Evolutionary conservation across 2,113 vertebrate species (phyloP).

Genomic region (Abramis brama): DNA sequence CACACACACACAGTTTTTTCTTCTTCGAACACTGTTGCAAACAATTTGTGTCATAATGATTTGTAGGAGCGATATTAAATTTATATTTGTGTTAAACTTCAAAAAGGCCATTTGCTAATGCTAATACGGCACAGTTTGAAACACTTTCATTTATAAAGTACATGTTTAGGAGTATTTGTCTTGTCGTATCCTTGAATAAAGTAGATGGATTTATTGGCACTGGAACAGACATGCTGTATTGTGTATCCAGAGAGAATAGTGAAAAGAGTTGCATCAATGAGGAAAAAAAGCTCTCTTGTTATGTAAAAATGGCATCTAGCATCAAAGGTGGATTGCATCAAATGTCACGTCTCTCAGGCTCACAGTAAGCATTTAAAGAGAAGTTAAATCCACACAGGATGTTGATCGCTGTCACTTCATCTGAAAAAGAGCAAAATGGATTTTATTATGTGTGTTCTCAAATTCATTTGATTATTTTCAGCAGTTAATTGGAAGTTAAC

Average conservation of each 20-base stretch:
- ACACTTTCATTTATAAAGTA: background rate
- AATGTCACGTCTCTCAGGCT: constrained; percentile 31
- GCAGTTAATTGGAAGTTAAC: background rate
- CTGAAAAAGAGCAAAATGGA: background rate
- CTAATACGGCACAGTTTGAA: background rate
- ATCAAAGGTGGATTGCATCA: constrained; percentile 8
- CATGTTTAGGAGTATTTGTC: background rate
- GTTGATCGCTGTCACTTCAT: background rate
- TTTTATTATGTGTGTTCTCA: background rate
- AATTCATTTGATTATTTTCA: background rate
- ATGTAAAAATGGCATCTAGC: constrained; percentile 30
- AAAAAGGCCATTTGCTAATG: background rate
- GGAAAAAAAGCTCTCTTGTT: constrained; percentile 24
- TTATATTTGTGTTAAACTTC: background rate
- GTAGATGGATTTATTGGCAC: constrained; percentile 34
- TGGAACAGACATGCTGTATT: background rate
- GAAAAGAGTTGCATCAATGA: background rate
- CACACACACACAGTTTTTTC: too few species aligned
- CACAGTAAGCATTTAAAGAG: constrained; percentile 19
- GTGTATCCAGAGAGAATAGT: background rate
- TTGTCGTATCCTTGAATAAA: background rate
- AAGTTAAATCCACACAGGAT: background rate
- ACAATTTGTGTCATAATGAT: background rate
- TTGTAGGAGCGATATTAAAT: background rate
- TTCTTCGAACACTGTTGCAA: background rate